A percentile compares a stretch with the other conserved stretches of the same genome.
phyloP scores from a whole-genome alignment of 2,797 vertebrate genomes.

The Fistularia tabacaria region DNA sequence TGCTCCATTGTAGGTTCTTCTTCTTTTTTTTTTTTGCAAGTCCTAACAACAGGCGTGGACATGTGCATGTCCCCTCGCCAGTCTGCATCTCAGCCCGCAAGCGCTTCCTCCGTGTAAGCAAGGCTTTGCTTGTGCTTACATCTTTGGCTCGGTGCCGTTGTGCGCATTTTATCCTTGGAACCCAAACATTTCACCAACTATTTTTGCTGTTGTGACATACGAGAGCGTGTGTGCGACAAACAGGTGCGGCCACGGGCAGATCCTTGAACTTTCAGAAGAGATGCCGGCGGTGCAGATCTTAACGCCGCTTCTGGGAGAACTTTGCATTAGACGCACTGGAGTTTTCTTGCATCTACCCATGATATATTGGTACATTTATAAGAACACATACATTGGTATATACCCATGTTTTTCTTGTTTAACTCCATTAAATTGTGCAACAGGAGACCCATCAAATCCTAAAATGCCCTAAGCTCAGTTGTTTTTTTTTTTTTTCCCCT shows the following conservation, averaged over 20 bases:
- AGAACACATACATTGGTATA: background rate
- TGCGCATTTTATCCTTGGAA: background rate
- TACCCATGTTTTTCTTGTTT: no score
- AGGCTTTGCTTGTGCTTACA: slow-evolving; percentile 12
- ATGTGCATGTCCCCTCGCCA: slow-evolving; percentile 32
- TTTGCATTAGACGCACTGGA: no score
- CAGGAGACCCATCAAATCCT: background rate
- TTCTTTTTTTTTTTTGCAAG: slow-evolving; percentile 3
- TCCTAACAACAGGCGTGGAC: slow-evolving; percentile 32
- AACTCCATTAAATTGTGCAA: slow-evolving; percentile 8
- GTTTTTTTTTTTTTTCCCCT: slow-evolving; percentile 27
- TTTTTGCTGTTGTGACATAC: background rate
- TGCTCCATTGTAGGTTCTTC: slow-evolving; percentile 51
- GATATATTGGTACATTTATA: no score
- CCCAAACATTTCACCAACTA: slow-evolving; percentile 4
- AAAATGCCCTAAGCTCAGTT: background rate
- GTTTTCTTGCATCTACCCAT: no score
- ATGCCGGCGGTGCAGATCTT: no score
- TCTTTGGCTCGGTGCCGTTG: slow-evolving; percentile 36
- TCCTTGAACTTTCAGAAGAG: no score
- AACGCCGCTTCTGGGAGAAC: no score
- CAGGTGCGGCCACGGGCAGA: no score
- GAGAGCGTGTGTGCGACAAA: slow-evolving; percentile 17
- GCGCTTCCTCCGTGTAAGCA: slow-evolving; percentile 7
- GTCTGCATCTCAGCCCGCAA: slow-evolving; percentile 16